Evolutionary conservation across 2,797 vertebrate species (phyloP), one percentile per base, ranked within the genome.

Genomic region (Sparus aurata): DNA sequence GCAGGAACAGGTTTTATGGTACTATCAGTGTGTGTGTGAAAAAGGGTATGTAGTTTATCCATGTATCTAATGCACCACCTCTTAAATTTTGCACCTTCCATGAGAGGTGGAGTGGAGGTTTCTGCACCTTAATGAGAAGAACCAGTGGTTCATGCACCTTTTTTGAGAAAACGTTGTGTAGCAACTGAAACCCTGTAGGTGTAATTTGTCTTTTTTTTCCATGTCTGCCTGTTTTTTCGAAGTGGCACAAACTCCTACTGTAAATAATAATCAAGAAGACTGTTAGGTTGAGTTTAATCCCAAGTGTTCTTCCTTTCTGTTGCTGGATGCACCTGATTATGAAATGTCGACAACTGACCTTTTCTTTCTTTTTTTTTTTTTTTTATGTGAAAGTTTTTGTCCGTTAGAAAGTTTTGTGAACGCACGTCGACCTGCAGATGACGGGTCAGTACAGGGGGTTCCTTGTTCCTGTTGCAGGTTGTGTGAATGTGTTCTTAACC

Each of bases 41-140:
- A 82, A 45, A 54, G 20, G 59, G 87, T 88, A 46, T 67, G 85
- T 84, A 43, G 69, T 77, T 83, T 87, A 82, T 90, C 80, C 77
- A 80, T 83, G 83, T 85, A 54, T 90, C 69, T 63, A 57, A 79
- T 45, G 80, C 80, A 77, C 66, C 80, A 57, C 82, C 85, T 90
- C 79, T 79, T 87, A 67, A 60, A 60, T 88, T 90, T 91, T 89
- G 91, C 86, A 92, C 87, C 92, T 90, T 92, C 85, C 75, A 58
- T 66, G 78, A 85, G 83, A 75, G 83, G 73, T 88, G 82, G 80
- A 80, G 69, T 74, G 82, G 90, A 88, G 78, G 76, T 86, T 90
- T 85, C 79, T 88, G 93, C 95, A 95, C 95, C 93, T 95, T 95
- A 93, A 79, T 75, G 92, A 94, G 89, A 93, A 89, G 91, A 95